Percentiles rank a stretch among this genome's conserved stretches.
These are phyloP conservation scores for Xestia c-nigrum DNA, from an alignment of 2,888 invertebrate species.

Conservation along the genomic window DNA sequence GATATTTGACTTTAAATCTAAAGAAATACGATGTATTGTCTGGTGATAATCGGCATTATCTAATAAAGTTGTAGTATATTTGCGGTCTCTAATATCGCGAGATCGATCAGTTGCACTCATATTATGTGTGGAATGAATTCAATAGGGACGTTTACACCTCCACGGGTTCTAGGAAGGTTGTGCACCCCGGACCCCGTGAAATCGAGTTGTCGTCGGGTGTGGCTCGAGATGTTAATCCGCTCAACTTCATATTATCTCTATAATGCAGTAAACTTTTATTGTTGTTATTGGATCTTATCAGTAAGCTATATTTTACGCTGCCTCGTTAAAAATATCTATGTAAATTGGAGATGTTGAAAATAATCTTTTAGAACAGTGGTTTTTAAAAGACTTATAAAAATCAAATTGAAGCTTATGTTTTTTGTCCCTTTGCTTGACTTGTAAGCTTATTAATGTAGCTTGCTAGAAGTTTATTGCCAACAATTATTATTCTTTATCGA, in stretches of 20 bases:
- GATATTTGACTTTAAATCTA: conserved; percentile 52
- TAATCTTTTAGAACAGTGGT: conserved; percentile 32
- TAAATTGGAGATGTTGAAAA: conserved; percentile 28
- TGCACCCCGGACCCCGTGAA: conserved; percentile 70
- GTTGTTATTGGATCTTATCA: conserved; percentile 60
- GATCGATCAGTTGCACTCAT: conserved; percentile 80
- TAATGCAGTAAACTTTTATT: conserved; percentile 60
- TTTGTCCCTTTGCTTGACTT: not conserved
- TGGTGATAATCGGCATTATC: conserved; percentile 18
- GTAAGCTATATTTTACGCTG: conserved; percentile 37
- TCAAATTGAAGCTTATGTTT: not conserved
- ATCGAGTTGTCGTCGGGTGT: conserved; percentile 84
- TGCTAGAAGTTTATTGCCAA: not conserved
- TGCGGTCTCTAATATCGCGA: conserved; percentile 80
- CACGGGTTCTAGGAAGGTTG: conserved; percentile 81
- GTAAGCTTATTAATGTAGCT: not conserved
- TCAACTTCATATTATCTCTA: conserved; percentile 71
- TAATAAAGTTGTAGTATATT: conserved; percentile 68
- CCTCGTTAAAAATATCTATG: conserved; percentile 47
- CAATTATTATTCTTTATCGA: not conserved
- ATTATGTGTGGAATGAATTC: conserved; percentile 75
- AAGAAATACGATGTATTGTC: conserved; percentile 39
- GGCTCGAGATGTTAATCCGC: conserved; percentile 80
- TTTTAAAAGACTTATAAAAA: conserved; percentile 19
- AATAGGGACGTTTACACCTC: conserved; percentile 84